phyloP scores from a whole-genome alignment of 1,140 invertebrate genomes.

The Polypedilum pembai region DNA sequence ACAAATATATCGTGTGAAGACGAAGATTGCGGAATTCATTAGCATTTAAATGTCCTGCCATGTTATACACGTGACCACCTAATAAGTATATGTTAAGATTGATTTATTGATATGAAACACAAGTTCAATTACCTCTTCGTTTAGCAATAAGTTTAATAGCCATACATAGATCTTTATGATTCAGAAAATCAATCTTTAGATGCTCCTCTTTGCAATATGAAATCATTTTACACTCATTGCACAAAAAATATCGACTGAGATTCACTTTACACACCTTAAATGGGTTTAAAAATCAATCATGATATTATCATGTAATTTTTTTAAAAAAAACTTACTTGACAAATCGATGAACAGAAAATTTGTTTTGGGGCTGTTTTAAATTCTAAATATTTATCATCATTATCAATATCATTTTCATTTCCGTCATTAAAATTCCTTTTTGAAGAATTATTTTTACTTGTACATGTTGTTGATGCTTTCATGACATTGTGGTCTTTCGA shows the following conservation, averaged over 20 bases:
- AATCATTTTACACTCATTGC: slow-evolving; percentile 47
- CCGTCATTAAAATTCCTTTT: slow-evolving; percentile 28
- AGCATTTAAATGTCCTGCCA: slow-evolving; percentile 46
- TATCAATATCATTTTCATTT: slow-evolving; percentile 30
- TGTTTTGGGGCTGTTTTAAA: slow-evolving; percentile 40
- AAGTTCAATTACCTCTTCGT: slow-evolving; percentile 34
- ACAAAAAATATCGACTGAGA: slow-evolving; percentile 34
- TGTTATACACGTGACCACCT: slow-evolving; percentile 46
- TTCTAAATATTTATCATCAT: slow-evolving; percentile 40
- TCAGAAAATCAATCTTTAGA: slow-evolving; percentile 40
- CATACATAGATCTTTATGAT: slow-evolving; percentile 47
- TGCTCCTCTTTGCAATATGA: slow-evolving; percentile 49
- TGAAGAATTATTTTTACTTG: not conserved
- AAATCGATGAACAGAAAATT: slow-evolving; percentile 40
- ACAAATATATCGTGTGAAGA: slow-evolving; percentile 52
- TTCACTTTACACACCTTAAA: slow-evolving; percentile 38
- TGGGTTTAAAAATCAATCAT: slow-evolving; percentile 32
- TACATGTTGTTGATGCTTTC: not conserved
- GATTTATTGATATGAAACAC: not conserved
- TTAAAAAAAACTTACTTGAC: slow-evolving; percentile 35
- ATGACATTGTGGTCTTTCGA: not conserved
- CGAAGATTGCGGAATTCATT: slow-evolving; percentile 54
- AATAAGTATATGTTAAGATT: slow-evolving; percentile 29
- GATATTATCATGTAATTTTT: too few species aligned
- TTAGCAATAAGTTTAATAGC: slow-evolving; percentile 38